A percentile compares a stretch with the other conserved stretches of the same genome.
Evolutionary conservation across 2,888 invertebrate genomes (phyloP).

Genomic region (Embidobia sp.): DNA sequence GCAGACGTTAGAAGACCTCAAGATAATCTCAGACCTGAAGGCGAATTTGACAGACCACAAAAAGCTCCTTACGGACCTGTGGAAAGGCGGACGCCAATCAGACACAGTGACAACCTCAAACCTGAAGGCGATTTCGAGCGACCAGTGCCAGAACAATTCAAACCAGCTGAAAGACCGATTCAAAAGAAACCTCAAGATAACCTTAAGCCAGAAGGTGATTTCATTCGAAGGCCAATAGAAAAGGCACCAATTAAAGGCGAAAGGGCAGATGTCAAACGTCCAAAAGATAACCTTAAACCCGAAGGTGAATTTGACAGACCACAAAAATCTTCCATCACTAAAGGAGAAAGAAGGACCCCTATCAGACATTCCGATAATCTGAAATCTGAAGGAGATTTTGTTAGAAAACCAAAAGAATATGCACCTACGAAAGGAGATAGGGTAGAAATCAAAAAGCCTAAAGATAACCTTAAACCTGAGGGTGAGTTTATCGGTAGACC

Average conservation of each 20-base stretch:
- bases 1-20: slow-evolving; percentile 82
- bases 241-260: slow-evolving; percentile 76
- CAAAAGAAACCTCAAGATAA: slow-evolving; percentile 80
- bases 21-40: slow-evolving; percentile 83
- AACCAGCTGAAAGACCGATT: slow-evolving; percentile 80
- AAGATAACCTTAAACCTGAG: slow-evolving; percentile 79
- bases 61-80: slow-evolving; percentile 79
- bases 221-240: slow-evolving; percentile 74
- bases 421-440: slow-evolving; percentile 77
- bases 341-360: slow-evolving; percentile 76
- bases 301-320: slow-evolving; percentile 81
- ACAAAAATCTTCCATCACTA: slow-evolving; percentile 77
- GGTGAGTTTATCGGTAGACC: slow-evolving; percentile 79
- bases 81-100: slow-evolving; percentile 75
- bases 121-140: slow-evolving; percentile 82
- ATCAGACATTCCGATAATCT: slow-evolving; percentile 84
- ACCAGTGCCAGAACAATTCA: slow-evolving; percentile 77
- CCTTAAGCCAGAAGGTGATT: slow-evolving; percentile 71
- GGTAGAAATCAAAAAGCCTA: slow-evolving; percentile 71
- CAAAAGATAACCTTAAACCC: slow-evolving; percentile 82
- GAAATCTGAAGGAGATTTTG: slow-evolving; percentile 78
- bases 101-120: slow-evolving; percentile 54
- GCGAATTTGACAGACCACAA: slow-evolving; percentile 81
- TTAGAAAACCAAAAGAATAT: slow-evolving; percentile 66
- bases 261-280: slow-evolving; percentile 73